Conservation (phyloP, 2,888 invertebrate species). For the Callyntrura sp. region DNA sequence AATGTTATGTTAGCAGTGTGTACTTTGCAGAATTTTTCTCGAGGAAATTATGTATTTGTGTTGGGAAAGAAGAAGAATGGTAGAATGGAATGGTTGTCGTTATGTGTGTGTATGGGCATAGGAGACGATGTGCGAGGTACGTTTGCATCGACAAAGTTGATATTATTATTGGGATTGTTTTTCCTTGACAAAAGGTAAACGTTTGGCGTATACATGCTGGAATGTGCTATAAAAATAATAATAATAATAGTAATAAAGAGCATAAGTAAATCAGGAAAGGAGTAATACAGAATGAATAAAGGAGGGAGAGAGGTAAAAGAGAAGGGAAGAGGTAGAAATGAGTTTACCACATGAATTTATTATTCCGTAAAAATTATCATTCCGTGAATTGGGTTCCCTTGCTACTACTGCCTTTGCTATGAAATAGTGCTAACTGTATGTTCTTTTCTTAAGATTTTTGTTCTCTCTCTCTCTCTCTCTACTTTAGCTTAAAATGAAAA, state of each 20-base stretch:
- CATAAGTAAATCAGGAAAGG: constrained; percentile 37
- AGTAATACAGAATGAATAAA: not conserved
- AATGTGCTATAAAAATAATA: constrained; percentile 9
- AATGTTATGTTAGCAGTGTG: not conserved
- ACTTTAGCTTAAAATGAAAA: constrained; percentile 83
- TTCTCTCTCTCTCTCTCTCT: constrained; percentile 34
- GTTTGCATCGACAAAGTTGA: constrained; percentile 23
- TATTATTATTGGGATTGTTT: constrained; percentile 52
- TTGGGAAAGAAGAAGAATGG: not conserved
- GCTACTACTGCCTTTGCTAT: constrained; percentile 4
- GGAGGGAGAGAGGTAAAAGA: constrained; percentile 20
- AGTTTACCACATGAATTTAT: constrained; percentile 84
- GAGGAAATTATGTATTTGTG: not conserved
- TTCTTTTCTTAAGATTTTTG: not conserved
- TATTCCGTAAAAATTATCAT: constrained; percentile 84
- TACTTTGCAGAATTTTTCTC: constrained; percentile 52
- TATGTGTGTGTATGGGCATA: constrained; percentile 10
- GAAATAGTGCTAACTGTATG: not conserved
- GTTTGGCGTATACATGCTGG: not conserved
- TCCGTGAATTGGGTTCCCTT: constrained; percentile 83
- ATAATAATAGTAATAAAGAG: constrained; percentile 24
- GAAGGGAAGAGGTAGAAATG: constrained; percentile 69
- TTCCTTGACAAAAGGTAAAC: not conserved
- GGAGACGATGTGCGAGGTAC: not conserved
- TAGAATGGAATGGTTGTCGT: no score